A percentile compares a stretch with the other conserved stretches of the same genome.
These are phyloP conservation scores for Atta texana DNA, from an alignment of 1,140 invertebrate species.

Conservation along the genomic window DNA sequence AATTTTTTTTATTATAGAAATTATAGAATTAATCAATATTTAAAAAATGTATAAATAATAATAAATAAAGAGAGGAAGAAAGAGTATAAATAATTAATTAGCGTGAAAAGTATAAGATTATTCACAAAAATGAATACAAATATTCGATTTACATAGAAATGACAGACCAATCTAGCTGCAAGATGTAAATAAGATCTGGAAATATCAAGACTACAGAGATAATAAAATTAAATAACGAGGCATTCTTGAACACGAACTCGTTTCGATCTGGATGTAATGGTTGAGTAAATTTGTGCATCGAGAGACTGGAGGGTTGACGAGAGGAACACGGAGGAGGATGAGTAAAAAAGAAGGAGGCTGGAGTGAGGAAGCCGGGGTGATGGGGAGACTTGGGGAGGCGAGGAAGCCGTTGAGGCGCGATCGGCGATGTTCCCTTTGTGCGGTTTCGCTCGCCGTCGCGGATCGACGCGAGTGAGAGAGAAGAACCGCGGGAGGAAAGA, in stretches of 20 bases:
- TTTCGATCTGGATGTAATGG: slow-evolving; percentile 77
- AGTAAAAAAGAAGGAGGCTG: slow-evolving; percentile 42
- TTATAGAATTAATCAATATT: background rate
- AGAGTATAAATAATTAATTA: background rate
- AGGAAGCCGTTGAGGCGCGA: slow-evolving; percentile 60
- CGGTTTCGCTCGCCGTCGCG: slow-evolving; percentile 65
- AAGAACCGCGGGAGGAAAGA: slow-evolving; percentile 54
- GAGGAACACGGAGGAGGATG: slow-evolving; percentile 28
- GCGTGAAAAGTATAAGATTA: background rate
- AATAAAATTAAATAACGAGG: slow-evolving; percentile 6
- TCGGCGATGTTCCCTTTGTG: slow-evolving; percentile 57
- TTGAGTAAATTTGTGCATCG: slow-evolving; percentile 65
- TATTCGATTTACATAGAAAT: background rate
- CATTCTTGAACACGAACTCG: background rate
- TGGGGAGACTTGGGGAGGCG: slow-evolving; percentile 8
- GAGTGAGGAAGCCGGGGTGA: slow-evolving; percentile 28
- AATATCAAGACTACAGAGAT: background rate
- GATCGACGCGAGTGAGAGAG: slow-evolving; percentile 44
- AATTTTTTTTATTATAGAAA: background rate
- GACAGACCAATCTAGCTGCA: background rate
- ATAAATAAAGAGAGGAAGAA: background rate
- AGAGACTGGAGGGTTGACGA: background rate
- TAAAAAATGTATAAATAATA: background rate
- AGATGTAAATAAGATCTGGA: background rate
- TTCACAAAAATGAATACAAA: background rate